Evolutionary conservation across 2,888 invertebrate species (phyloP), one percentile per base, ranked within the genome.

Genomic region (Tiliacea citrago): DNA sequence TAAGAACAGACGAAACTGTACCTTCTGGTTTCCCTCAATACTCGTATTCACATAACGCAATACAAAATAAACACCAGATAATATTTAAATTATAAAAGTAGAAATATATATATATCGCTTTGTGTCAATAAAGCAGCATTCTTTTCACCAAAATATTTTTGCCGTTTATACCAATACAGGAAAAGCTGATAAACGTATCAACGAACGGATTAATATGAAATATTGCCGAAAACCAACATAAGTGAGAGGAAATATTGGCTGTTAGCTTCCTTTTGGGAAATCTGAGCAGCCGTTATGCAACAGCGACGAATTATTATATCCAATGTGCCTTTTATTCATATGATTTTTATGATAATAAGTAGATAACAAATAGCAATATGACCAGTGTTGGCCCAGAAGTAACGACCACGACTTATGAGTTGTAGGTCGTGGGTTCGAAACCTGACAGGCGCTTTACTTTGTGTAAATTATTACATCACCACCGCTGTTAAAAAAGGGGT

Each of bases 161-260:
- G 68, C 82, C 75, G 82, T 75, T 80, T 83, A 85, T 81, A 80
- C 80, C 82, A 77, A 84, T 86, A 83, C 84, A 81, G 88, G 89
- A 84, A 88, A 88, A 89, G 86, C 89, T 89, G 88, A 90, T 90
- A 88, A 88, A 81, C 81, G 89, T 83, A 85, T 88, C 86, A 87
- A 87, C 82, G 90, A 87, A 87, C 82, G 90, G 91, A 92, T 93
- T 93, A 92, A 90, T 90, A 90, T 90, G 88, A 91, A 89, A 91
- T 91, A 92, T 91, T 88, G 88, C 86, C 86, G 83, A 86, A 88
- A 87, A 86, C 81, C 84, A 87, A 90, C 90, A 87, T 89, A 90
- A 89, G 88, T 86, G 81, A 89, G 84, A 88, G 89, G 84, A 88
- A 89, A 90, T 89, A 81, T 87, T 87, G 84, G 78, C 79, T 83